phyloP scores from a whole-genome alignment of 35 echinoderm and acorn worm species.

The Eucidaris tribuloides region DNA sequence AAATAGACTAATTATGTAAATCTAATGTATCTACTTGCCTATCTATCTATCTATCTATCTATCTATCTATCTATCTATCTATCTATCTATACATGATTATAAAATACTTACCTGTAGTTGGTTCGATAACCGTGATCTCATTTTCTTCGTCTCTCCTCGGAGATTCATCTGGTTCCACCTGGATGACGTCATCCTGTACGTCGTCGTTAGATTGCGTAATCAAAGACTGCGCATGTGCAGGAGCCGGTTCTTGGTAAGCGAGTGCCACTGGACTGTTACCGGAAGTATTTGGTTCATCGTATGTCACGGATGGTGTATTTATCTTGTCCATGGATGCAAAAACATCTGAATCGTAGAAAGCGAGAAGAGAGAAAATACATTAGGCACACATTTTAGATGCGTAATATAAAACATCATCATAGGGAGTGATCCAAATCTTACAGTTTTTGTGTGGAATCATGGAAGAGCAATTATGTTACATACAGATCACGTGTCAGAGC shows the following conservation, averaged over 20 bases:
- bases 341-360: no score
- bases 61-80: no score
- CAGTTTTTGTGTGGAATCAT: no score
- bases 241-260: slow-evolving; percentile 10
- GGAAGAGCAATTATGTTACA: no score
- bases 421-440: no score
- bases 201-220: background rate
- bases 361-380: background rate
- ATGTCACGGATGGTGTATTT: background rate
- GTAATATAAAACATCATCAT: no score
- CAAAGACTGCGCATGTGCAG: background rate
- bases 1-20: no score
- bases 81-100: no score
- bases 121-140: slow-evolving; percentile 12
- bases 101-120: slow-evolving; percentile 14
- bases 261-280: background rate
- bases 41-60: no score
- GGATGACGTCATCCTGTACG: background rate
- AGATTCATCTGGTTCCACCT: background rate
- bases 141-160: background rate
- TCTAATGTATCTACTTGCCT: no score
- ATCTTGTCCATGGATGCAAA: background rate
- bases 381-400: no score
- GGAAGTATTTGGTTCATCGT: background rate
- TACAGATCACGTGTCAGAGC: no score